Evolutionary conservation across 2,888 invertebrate species (phyloP).

Genomic region (Cephus pulcher): DNA sequence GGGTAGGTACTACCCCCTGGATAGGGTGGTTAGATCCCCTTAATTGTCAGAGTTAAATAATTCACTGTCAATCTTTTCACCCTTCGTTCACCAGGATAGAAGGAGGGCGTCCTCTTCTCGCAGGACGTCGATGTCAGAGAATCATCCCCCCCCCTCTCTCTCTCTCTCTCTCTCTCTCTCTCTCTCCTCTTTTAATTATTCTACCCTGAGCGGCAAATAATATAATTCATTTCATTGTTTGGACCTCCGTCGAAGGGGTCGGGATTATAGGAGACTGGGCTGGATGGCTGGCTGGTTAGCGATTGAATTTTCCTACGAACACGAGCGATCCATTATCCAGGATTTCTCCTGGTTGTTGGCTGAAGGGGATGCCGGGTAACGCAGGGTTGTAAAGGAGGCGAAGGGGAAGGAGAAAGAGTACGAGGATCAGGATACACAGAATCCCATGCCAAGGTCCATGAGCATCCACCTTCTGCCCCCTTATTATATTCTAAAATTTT

Average conservation of each 20-base stretch:
- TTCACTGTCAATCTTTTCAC: slow-evolving; percentile 63
- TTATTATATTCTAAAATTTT: background rate
- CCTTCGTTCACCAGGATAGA: slow-evolving; percentile 40
- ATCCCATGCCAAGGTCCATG: background rate
- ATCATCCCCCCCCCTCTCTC: slow-evolving; percentile 22
- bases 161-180: background rate
- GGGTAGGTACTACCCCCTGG: background rate
- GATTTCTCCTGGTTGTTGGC: background rate
- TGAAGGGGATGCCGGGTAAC: background rate
- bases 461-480: background rate
- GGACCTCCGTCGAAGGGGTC: slow-evolving; percentile 42
- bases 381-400: background rate
- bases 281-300: slow-evolving; percentile 3
- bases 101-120: slow-evolving; percentile 6
- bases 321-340: slow-evolving; percentile 1
- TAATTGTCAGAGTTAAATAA: slow-evolving; percentile 61
- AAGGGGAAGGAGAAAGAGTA: background rate
- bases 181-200: slow-evolving; percentile 58
- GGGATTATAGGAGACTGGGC: slow-evolving; percentile 18
- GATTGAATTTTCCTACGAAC: slow-evolving; percentile 24
- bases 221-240: slow-evolving; percentile 61
- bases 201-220: slow-evolving; percentile 54
- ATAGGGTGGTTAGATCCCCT: slow-evolving; percentile 33
- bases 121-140: slow-evolving; percentile 26
- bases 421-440: background rate